These are phyloP conservation scores for cattle (Bos taurus) DNA, from an alignment of 2,113 vertebrate species.

Conservation along the genomic window DNA sequence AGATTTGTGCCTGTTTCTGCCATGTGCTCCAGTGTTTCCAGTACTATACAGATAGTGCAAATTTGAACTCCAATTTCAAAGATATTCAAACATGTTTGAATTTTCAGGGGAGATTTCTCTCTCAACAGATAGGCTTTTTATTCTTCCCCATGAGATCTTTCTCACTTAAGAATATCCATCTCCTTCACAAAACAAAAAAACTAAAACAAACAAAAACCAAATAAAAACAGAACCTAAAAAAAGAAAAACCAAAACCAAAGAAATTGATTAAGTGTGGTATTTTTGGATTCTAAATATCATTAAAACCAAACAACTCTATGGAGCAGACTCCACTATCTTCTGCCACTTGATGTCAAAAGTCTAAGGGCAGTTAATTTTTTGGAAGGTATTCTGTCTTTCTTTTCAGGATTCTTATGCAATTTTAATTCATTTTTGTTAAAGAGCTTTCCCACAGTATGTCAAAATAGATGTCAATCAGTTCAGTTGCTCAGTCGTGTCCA, in stretches of 20 bases:
- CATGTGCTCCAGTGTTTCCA: background rate
- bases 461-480: background rate
- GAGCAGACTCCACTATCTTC: background rate
- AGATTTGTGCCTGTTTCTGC: background rate
- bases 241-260: background rate
- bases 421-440: background rate
- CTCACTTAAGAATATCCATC: background rate
- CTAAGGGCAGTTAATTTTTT: background rate
- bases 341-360: background rate
- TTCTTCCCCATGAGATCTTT: background rate
- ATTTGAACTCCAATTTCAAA: background rate
- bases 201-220: background rate
- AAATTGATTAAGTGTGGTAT: background rate
- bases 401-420: background rate
- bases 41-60: background rate
- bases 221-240: background rate
- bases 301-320: background rate
- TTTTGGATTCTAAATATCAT: background rate
- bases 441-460: background rate
- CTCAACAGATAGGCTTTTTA: background rate
- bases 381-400: background rate
- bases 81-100: background rate
- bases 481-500: background rate
- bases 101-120: background rate
- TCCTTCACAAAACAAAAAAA: background rate